A percentile compares a stretch with the other conserved stretches of the same genome.
Conservation (phyloP, 2,888 invertebrate genomes). For the Hirtodrosophila trivittata region DNA sequence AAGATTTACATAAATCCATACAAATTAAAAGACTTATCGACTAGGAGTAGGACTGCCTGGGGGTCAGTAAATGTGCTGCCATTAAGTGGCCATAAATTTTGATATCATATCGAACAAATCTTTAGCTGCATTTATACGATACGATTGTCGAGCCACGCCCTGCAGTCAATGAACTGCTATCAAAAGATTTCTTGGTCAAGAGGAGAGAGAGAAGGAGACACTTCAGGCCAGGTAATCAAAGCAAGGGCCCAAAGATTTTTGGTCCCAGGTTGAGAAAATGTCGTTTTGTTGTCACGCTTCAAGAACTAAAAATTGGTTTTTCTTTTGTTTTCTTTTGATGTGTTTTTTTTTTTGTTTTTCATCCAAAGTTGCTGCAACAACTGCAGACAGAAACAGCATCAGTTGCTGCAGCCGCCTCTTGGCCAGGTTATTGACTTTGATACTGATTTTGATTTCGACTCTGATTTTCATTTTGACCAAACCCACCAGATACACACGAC, state of each 20-base stretch:
- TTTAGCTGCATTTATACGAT: slow-evolving; percentile 39
- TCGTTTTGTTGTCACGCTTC: slow-evolving; percentile 74
- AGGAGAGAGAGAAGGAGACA: not conserved
- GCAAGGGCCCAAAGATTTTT: slow-evolving; percentile 29
- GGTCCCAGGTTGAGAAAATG: slow-evolving; percentile 42
- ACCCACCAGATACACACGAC: slow-evolving; percentile 24
- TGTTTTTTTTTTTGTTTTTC: slow-evolving; percentile 12
- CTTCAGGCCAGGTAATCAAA: slow-evolving; percentile 51
- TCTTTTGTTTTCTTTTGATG: slow-evolving; percentile 31
- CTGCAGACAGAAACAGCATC: slow-evolving; percentile 18
- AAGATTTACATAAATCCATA: slow-evolving; percentile 61
- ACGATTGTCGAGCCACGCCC: slow-evolving; percentile 1
- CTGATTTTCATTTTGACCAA: slow-evolving; percentile 20
- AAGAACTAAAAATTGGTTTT: slow-evolving; percentile 67
- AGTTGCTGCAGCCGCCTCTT: slow-evolving; percentile 28
- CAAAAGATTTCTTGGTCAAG: slow-evolving; percentile 32
- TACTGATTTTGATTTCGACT: slow-evolving; percentile 32
- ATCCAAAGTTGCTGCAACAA: slow-evolving; percentile 22
- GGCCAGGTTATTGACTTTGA: slow-evolving; percentile 71
- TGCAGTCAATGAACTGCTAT: slow-evolving; percentile 45
- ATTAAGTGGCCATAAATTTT: slow-evolving; percentile 63
- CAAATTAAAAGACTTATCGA: slow-evolving; percentile 53
- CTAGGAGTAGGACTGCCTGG: slow-evolving; percentile 31
- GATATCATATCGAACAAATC: slow-evolving; percentile 46
- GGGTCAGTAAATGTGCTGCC: slow-evolving; percentile 47